Percentiles rank a stretch among this genome's conserved stretches.
phyloP scores from a whole-genome alignment of 1,140 invertebrate species.

The Patella vulgata region DNA sequence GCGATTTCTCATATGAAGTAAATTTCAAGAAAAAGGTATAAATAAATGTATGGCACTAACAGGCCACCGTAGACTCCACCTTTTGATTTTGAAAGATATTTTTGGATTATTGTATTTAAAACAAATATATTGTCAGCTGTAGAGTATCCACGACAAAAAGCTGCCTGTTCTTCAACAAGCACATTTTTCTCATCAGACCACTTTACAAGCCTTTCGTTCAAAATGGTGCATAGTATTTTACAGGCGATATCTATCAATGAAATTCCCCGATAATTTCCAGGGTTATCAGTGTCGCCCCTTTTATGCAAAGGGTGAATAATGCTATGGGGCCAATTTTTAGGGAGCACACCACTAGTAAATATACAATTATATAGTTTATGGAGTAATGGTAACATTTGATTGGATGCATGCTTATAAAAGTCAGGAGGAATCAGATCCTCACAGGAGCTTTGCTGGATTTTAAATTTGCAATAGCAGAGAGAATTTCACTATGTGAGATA shows the following conservation, averaged over 20 bases:
- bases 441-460: slow-evolving; percentile 9
- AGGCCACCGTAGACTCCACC: slow-evolving; percentile 11
- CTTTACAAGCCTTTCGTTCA: slow-evolving; percentile 5
- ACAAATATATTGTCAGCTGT: slow-evolving; percentile 21
- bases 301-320: slow-evolving; percentile 18
- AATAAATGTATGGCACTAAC: too few relatives aligned
- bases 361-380: slow-evolving; percentile 9
- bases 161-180: slow-evolving; percentile 18
- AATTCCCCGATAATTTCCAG: slow-evolving; percentile 22
- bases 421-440: slow-evolving; percentile 11
- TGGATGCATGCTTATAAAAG: slow-evolving; percentile 5
- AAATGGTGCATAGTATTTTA: slow-evolving; percentile 11
- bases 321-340: slow-evolving; percentile 4
- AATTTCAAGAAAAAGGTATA: too few relatives aligned
- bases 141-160: slow-evolving; percentile 11
- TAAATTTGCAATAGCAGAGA: neutral
- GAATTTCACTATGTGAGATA: slow-evolving; percentile 9
- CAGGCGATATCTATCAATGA: slow-evolving; percentile 14
- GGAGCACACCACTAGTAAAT: neutral
- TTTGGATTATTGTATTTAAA: slow-evolving; percentile 12
- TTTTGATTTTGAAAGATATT: slow-evolving; percentile 18
- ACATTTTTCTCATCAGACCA: slow-evolving; percentile 13
- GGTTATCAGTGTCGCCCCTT: slow-evolving; percentile 1
- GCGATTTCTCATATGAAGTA: too few relatives aligned
- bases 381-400: slow-evolving; percentile 1